A percentile compares a stretch with the other conserved stretches of the same genome.
Evolutionary conservation across 2,797 vertebrate species (phyloP).

Genomic region (Enteromius thamalakanensis): DNA sequence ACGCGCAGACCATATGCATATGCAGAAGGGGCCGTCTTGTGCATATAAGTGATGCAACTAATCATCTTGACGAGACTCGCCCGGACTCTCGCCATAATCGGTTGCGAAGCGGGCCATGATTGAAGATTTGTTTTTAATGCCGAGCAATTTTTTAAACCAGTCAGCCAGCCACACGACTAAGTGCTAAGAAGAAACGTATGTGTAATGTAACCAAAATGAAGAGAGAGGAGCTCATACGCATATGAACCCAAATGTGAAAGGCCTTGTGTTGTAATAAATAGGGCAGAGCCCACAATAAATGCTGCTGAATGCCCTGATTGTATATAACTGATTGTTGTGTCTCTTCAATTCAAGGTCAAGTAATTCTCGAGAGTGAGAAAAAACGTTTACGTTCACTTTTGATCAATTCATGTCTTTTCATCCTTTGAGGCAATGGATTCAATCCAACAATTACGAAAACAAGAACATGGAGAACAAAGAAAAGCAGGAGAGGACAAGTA

Average conservation of each 20-base stretch:
- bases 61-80: constrained; percentile 59
- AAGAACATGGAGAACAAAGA: constrained; percentile 36
- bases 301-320: constrained; percentile 32
- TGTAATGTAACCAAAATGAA: background rate
- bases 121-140: constrained; percentile 63
- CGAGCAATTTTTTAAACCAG: constrained; percentile 55
- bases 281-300: constrained; percentile 44
- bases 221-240: background rate
- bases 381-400: constrained; percentile 52
- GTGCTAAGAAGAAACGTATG: constrained; percentile 5
- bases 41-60: constrained; percentile 52
- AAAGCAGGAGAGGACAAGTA: constrained; percentile 73
- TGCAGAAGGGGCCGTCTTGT: constrained; percentile 18
- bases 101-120: constrained; percentile 45
- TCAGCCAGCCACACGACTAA: constrained; percentile 27
- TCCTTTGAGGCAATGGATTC: constrained; percentile 58
- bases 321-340: constrained; percentile 47
- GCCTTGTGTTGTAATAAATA: constrained; percentile 49
- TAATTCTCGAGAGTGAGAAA: constrained; percentile 46
- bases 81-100: constrained; percentile 44
- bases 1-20: constrained; percentile 22
- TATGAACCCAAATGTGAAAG: constrained; percentile 29
- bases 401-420: constrained; percentile 60
- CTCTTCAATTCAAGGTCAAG: constrained; percentile 59
- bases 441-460: constrained; percentile 59